Conservation (phyloP, 1,140 invertebrate genomes). For the Bemisia tabaci region DNA sequence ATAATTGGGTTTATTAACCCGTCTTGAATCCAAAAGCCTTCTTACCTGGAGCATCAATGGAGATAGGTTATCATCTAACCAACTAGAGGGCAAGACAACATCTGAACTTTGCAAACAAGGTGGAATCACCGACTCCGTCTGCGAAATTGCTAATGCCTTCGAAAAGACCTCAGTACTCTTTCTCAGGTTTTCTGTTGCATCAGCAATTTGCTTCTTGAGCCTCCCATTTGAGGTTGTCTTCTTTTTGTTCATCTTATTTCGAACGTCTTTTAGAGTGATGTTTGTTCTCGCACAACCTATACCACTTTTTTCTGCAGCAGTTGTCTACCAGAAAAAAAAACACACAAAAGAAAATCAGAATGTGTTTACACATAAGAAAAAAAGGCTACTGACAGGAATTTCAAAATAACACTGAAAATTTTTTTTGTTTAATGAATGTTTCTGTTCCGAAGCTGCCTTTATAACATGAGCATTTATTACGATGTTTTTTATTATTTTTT, state of each 20-base stretch:
- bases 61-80: neutral
- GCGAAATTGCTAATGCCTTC: neutral
- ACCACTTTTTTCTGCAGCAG: too few species aligned
- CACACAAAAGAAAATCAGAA: too few species aligned
- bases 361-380: too few species aligned
- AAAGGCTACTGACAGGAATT: too few species aligned
- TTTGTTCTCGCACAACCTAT: neutral
- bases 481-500: too few species aligned
- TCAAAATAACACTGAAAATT: too few species aligned
- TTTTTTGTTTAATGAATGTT: too few species aligned
- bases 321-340: too few species aligned
- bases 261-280: neutral
- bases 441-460: too few species aligned
- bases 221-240: neutral
- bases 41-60: neutral
- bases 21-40: too few species aligned
- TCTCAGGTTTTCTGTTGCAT: neutral
- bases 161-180: neutral
- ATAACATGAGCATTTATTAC: too few species aligned
- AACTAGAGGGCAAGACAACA: neutral
- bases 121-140: neutral
- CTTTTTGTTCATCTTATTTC: neutral
- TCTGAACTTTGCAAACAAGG: neutral
- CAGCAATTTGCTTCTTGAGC: neutral
- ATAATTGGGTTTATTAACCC: too few species aligned